Evolutionary conservation across 2,888 invertebrate species (phyloP), one percentile per base, ranked within the genome.

Genomic region (Cephus nigrinus): DNA sequence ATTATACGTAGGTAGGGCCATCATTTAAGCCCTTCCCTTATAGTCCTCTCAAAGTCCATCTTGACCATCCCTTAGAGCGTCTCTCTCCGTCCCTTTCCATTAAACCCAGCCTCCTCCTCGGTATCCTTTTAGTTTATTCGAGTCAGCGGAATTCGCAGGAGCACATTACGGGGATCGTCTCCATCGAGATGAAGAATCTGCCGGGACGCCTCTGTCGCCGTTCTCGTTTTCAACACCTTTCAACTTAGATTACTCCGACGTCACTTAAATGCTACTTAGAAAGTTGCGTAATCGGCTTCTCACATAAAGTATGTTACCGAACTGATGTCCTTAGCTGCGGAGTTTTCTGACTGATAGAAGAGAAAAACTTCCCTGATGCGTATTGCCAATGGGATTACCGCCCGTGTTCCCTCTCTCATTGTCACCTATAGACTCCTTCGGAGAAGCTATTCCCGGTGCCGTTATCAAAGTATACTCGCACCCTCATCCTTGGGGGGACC

Each of bases 241-340:
- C 68, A 82, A 82, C 76, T 78, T 78, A 79, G 78, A 80, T 82
- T 79, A 79, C 77, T 73, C 77, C 78, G 79, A 76, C 79, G 78
- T 79, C 73, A 75, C 78, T 85, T 82, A 82, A 83, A 84, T 77
- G 82, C 81, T 83, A 82, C 86, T 84, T 84, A 76, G 68, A 80
- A 81, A 86, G 81, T 84, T 83, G 69, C 76, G 76, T 86, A 86
- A 86, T 86, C 84, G 83, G 85, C 85, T 84, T 84, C 83, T 76
- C 79, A 76, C 71, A 75, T 74, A 79, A 82, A 82, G 76, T 80
- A 76, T 40, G 55, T 55, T 55, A 55, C 55, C 55, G 23, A 9
- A 55, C 55, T 55, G 55, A 55, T 55, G 55, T 23, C 23, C 9
- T 55, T 55, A 55, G 55, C 55, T 23, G 23, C 23, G 55, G 55